A percentile compares a stretch with the other conserved stretches of the same genome.
These are phyloP conservation scores for Pholis gunnellus DNA, from an alignment of 2,113 vertebrate genomes.

Conservation along the genomic window DNA sequence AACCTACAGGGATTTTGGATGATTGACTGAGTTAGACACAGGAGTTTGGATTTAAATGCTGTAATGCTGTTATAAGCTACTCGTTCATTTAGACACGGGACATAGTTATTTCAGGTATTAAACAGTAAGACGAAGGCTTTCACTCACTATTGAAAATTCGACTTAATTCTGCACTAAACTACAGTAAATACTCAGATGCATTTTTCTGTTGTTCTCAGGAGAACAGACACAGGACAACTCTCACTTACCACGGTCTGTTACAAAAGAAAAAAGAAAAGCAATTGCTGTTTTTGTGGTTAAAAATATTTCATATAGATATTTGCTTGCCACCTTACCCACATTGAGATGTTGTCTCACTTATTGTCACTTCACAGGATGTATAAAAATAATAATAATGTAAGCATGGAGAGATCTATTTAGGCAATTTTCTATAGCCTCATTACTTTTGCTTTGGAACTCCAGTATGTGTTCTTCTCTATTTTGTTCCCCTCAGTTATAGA, in stretches of 20 bases:
- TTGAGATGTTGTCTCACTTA: background rate
- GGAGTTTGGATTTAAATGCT: background rate
- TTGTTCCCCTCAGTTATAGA: background rate
- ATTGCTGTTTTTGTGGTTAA: background rate
- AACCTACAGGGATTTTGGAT: conserved; percentile 10
- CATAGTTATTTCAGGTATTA: background rate
- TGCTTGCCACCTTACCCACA: background rate
- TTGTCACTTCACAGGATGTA: background rate
- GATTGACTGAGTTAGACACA: too few species aligned
- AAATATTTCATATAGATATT: background rate
- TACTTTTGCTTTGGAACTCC: background rate
- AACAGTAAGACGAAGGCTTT: background rate
- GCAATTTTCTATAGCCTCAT: background rate
- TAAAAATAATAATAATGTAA: background rate
- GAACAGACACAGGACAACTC: background rate
- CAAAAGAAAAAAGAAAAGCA: background rate
- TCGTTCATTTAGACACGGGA: background rate
- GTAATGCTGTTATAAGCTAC: background rate
- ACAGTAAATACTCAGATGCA: background rate
- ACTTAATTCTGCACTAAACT: background rate
- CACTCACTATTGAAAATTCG: background rate
- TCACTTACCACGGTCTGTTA: background rate
- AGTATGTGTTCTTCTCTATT: background rate
- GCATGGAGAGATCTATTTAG: background rate
- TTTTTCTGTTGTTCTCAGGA: background rate